phyloP scores from a whole-genome alignment of 2,888 invertebrate genomes.

The Abscondita cerata region DNA sequence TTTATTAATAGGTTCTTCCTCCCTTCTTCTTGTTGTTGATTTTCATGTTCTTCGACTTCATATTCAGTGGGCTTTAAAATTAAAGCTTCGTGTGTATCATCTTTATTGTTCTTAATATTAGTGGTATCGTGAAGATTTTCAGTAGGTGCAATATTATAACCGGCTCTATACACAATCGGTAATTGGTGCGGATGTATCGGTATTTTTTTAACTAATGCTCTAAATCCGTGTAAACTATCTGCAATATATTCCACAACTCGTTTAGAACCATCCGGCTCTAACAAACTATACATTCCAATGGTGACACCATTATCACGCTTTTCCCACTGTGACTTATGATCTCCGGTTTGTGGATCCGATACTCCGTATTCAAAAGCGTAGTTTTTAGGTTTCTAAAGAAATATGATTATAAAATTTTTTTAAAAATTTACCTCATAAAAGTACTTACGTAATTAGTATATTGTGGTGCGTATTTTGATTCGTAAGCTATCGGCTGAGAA shows the following conservation, averaged over 20 bases:
- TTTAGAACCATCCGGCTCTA: slow-evolving; percentile 49
- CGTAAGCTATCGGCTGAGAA: too few relatives aligned
- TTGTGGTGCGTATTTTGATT: slow-evolving; percentile 46
- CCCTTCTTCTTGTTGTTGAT: too few relatives aligned
- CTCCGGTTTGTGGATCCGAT: slow-evolving; percentile 47
- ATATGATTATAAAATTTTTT: neutral
- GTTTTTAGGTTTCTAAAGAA: slow-evolving; percentile 34
- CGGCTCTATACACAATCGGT: neutral
- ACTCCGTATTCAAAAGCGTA: slow-evolving; percentile 49
- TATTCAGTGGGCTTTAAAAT: neutral
- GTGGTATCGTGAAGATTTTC: too few relatives aligned
- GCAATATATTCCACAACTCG: slow-evolving; percentile 47
- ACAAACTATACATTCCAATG: slow-evolving; percentile 45
- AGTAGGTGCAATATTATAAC: too few relatives aligned
- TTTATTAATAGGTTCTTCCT: neutral
- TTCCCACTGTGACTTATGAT: slow-evolving; percentile 48
- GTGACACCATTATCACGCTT: slow-evolving; percentile 45
- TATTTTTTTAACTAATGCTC: slow-evolving; percentile 45
- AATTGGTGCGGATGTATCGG: neutral
- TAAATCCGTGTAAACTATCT: slow-evolving; percentile 45
- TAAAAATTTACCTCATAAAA: neutral
- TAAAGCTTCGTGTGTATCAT: too few relatives aligned
- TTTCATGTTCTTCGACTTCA: neutral
- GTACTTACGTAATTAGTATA: slow-evolving; percentile 54
- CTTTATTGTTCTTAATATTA: too few relatives aligned